Evolutionary conservation across 2,888 invertebrate genomes (phyloP).

Genomic region (Hedychridium roseum): DNA sequence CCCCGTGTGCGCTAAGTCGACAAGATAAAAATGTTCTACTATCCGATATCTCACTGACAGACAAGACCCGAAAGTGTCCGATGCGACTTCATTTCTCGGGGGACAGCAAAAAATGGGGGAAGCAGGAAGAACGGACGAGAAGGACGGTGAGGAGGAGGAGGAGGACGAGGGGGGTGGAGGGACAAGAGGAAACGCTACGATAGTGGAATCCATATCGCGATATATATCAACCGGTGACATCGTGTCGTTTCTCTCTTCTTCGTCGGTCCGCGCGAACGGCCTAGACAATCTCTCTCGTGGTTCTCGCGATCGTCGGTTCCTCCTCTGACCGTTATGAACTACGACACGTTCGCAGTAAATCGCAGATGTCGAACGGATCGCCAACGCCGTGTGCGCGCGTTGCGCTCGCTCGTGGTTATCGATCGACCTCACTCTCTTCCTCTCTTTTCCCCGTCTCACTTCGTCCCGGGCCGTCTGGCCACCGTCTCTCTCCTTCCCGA

Average conservation of each 20-base stretch:
- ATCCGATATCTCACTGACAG: too few species aligned
- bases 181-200: slow-evolving; percentile 6
- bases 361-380: slow-evolving; percentile 25
- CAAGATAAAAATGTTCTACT: too few species aligned
- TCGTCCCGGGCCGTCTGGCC: too few species aligned
- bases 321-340: slow-evolving; percentile 38
- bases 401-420: slow-evolving; percentile 29
- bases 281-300: not conserved
- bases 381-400: too few species aligned
- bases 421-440: too few species aligned
- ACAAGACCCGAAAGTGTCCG: too few species aligned
- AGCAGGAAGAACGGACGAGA: slow-evolving; percentile 3
- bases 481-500: too few species aligned
- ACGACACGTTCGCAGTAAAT: slow-evolving; percentile 37
- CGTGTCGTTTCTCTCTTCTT: slow-evolving; percentile 18
- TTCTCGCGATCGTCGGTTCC: too few species aligned
- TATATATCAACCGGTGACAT: slow-evolving; percentile 23
- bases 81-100: not conserved
- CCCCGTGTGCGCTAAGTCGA: too few species aligned
- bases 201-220: slow-evolving; percentile 30
- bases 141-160: slow-evolving; percentile 5
- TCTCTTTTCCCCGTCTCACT: too few species aligned
- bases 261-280: not conserved
- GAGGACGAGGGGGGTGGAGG: slow-evolving; percentile 1
- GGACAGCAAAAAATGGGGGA: not conserved